A percentile compares a stretch with the other conserved stretches of the same genome.
phyloP scores from a whole-genome alignment of 2,797 vertebrate species.

The Phrynocephalus guinanensis region DNA sequence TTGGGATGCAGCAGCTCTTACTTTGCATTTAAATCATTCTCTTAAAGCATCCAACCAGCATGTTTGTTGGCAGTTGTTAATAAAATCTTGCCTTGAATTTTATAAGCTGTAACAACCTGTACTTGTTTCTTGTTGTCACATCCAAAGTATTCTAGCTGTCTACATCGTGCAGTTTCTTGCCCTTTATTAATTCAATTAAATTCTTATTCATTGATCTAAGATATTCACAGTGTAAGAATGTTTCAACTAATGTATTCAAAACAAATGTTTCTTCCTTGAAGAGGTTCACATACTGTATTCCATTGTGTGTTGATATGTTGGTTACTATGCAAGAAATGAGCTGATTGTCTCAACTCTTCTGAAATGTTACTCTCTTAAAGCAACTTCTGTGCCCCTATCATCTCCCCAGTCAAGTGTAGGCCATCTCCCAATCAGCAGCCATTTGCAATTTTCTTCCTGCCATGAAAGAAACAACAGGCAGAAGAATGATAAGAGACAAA shows the following conservation, averaged over 20 bases:
- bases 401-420: accelerated
- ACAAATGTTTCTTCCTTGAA: neutral
- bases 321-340: neutral
- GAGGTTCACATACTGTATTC: neutral
- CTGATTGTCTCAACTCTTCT: neutral
- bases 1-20: too few relatives aligned
- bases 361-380: neutral
- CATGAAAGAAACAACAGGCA: constrained; percentile 27
- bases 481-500: neutral
- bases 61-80: too few relatives aligned
- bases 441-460: neutral
- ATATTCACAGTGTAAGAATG: too few relatives aligned
- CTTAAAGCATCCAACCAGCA: too few relatives aligned
- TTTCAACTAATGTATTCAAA: neutral
- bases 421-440: neutral
- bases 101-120: too few relatives aligned
- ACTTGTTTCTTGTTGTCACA: too few relatives aligned
- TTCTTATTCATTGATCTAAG: too few relatives aligned
- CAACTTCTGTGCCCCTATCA: accelerated
- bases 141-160: too few relatives aligned
- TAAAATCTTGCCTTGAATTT: too few relatives aligned
- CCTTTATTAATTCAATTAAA: too few relatives aligned
- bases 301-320: neutral
- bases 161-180: too few relatives aligned
- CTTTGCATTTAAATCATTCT: too few relatives aligned